phyloP scores from a whole-genome alignment of 2,797 vertebrate species.

The Phalanger gymnotis region DNA sequence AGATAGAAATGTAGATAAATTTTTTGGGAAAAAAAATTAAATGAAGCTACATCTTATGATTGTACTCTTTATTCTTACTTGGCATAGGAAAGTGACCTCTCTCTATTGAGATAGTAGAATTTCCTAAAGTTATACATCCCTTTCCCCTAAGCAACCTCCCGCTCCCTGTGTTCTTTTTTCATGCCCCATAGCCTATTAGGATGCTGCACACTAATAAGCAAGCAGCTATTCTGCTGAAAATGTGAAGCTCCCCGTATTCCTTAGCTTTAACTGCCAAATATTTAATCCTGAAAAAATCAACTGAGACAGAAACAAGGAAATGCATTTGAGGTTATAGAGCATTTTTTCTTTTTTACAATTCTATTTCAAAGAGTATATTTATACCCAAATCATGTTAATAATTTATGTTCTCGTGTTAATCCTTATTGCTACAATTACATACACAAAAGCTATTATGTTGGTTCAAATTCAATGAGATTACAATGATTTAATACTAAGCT shows the following conservation, averaged over 20 bases:
- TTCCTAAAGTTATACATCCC: neutral
- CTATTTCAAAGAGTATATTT: neutral
- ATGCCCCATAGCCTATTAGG: neutral
- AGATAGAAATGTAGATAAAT: neutral
- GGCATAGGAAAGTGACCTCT: neutral
- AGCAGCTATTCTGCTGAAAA: conserved; percentile 36
- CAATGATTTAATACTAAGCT: neutral
- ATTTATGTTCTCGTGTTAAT: neutral
- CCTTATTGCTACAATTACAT: neutral
- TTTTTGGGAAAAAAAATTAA: neutral
- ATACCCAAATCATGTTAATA: neutral
- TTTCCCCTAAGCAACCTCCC: conserved; percentile 6
- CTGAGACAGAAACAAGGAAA: neutral
- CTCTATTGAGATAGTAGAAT: neutral
- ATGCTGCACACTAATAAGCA: conserved; percentile 1
- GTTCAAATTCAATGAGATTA: neutral
- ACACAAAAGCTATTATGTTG: neutral
- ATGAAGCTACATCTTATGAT: neutral
- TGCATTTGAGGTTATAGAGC: neutral
- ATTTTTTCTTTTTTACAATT: neutral
- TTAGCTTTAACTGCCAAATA: conserved; percentile 12
- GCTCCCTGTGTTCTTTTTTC: neutral
- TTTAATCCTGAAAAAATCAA: conserved; percentile 41
- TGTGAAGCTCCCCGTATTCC: neutral
- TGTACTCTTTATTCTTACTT: conserved; percentile 41